Evolutionary conservation across 2,888 invertebrate genomes (phyloP), one percentile per base, ranked within the genome.

Genomic region (Tortrix viridana): DNA sequence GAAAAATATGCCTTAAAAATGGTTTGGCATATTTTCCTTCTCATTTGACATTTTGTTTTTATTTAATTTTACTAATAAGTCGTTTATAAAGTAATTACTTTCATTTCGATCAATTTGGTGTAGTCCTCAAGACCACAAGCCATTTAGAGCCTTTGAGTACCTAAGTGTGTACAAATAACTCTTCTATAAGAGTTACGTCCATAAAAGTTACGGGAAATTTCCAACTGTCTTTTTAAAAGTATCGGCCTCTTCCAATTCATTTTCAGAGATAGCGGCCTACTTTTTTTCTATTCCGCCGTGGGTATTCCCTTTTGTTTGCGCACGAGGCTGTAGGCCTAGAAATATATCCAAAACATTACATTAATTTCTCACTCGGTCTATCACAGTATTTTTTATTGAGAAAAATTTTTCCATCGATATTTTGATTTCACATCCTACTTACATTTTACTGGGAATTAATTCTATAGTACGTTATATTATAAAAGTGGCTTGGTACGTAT

Each of bases 271-370:
- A 44, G 50, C 12, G 12, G 26, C 38, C 43, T 41, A 52, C 37
- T 46, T 14, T 50, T 50, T 20, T 56, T 46, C 43, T 55, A 32
- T 46, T 32, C 22, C 56, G 56, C 47, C 32, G 14, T 47, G 37
- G 5, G 32, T 37, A 18, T 22, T 22, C 56, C 56, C 56, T 23
- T 47, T 56, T 56, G 56, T 56, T 47, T 56, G 56, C 37, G 9
- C 46, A 20, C 53, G 22, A 20, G 47, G 56, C 56, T 12, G 19
- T 32, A 37, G 44, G 47, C 37, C 47, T 37, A 47, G 47, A 56
- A 56, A 47, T 37, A 56, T 47, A 37, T 37, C 56, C 37, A 32
- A 47, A 56, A 47, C 22, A 56, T 56, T 56, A 38, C 47, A 20
- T 56, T 56, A 47, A 47, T 46, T 56, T 44, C 37, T 46, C 37